Conservation (phyloP, 2,797 vertebrate genomes). For the Periophthalmus magnuspinnatus region DNA sequence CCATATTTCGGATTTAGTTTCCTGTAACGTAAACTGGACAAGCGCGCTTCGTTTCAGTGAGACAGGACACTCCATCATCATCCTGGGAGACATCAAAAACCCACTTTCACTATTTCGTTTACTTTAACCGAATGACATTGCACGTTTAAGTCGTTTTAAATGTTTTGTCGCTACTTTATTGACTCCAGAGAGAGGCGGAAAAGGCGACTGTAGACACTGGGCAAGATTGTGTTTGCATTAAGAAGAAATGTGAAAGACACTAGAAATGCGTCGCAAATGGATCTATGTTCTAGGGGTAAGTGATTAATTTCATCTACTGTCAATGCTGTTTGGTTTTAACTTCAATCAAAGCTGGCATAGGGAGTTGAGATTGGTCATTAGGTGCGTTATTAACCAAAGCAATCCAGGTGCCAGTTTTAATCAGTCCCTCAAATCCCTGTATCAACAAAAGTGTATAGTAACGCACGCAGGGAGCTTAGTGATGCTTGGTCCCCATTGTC, state of each 20-base stretch:
- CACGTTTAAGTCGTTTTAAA: background rate
- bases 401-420: slow-evolving; percentile 28
- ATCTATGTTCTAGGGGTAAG: slow-evolving; percentile 65
- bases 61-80: slow-evolving; percentile 17
- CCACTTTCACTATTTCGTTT: background rate
- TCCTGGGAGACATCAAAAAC: slow-evolving; percentile 15
- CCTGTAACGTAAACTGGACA: slow-evolving; percentile 22
- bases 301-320: slow-evolving; percentile 11
- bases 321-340: background rate
- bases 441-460: slow-evolving; percentile 3
- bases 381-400: slow-evolving; percentile 12
- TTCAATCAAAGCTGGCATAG: background rate
- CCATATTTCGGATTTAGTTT: slow-evolving; percentile 19
- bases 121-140: background rate
- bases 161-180: slow-evolving; percentile 16
- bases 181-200: background rate
- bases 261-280: slow-evolving; percentile 62
- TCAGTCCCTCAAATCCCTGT: background rate
- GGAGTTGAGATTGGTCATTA: slow-evolving; percentile 10
- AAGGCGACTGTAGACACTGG: slow-evolving; percentile 5
- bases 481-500: background rate
- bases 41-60: slow-evolving; percentile 18
- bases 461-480: background rate
- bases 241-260: slow-evolving; percentile 47
- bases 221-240: slow-evolving; percentile 22